Evolutionary conservation across 2,888 invertebrate genomes (phyloP).

Genomic region (Notodonta dromedarius): DNA sequence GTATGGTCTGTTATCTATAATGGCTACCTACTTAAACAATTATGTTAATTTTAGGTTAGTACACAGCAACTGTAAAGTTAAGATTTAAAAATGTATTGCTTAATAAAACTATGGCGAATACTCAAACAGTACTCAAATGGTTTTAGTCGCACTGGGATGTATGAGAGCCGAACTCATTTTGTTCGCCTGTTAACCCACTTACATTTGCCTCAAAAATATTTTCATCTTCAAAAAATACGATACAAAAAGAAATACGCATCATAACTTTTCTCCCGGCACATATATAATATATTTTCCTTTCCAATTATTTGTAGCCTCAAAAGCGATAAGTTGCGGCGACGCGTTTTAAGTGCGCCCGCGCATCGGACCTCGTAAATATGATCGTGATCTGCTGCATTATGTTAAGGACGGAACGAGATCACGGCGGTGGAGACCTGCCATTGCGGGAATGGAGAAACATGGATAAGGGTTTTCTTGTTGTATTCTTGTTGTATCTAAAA

Average conservation of each 20-base stretch:
- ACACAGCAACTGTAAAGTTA: too few relatives aligned
- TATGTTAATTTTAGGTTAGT: too few relatives aligned
- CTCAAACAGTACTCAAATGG: too few relatives aligned
- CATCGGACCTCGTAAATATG: conserved; percentile 65
- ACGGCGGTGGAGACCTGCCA: conserved; percentile 32
- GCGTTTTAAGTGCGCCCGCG: conserved; percentile 40
- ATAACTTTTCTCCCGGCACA: conserved; percentile 22
- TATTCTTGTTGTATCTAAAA: background rate
- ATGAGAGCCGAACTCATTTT: too few relatives aligned
- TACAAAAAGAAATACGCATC: conserved; percentile 23
- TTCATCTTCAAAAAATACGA: conserved; percentile 9
- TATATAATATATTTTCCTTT: conserved; percentile 31
- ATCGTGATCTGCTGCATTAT: conserved; percentile 67
- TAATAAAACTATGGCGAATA: too few relatives aligned
- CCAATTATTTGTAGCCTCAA: conserved; percentile 48
- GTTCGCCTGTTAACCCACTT: background rate
- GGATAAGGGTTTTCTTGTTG: conserved; percentile 24
- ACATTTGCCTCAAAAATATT: conserved; percentile 7
- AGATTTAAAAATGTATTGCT: too few relatives aligned
- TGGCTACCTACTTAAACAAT: too few relatives aligned
- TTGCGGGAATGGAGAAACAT: conserved; percentile 26
- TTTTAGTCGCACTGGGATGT: too few relatives aligned
- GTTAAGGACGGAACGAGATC: conserved; percentile 56
- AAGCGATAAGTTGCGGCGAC: conserved; percentile 43
- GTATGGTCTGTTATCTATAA: too few relatives aligned